Percentiles rank a stretch among this genome's conserved stretches.
These are phyloP conservation scores for Clarias gariepinus DNA, from an alignment of 2,113 vertebrate genomes.

Conservation along the genomic window DNA sequence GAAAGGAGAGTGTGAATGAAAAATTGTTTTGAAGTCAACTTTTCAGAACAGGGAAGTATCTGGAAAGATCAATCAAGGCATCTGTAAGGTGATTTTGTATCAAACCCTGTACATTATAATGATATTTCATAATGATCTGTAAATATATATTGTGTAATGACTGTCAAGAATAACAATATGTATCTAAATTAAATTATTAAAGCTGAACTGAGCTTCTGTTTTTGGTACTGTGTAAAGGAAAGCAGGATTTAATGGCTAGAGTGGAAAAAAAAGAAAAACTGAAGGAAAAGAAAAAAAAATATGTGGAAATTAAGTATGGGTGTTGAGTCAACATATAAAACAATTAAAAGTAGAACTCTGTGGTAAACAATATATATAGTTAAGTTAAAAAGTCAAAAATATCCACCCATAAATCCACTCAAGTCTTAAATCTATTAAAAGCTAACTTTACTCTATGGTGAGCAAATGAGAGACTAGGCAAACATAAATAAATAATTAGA, in stretches of 20 bases:
- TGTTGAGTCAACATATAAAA: neutral
- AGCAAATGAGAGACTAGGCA: neutral
- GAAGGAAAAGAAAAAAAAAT: neutral
- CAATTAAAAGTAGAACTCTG: slow-evolving; percentile 12
- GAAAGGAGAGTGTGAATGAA: neutral
- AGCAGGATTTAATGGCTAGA: neutral
- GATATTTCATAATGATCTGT: slow-evolving; percentile 91
- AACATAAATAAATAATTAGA: neutral
- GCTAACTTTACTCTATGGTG: neutral
- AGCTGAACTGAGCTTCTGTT: slow-evolving; percentile 87
- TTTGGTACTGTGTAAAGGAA: slow-evolving; percentile 39
- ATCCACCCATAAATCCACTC: neutral
- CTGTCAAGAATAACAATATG: slow-evolving; percentile 95
- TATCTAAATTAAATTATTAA: slow-evolving; percentile 91
- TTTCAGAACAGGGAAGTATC: slow-evolving; percentile 63
- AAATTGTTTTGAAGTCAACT: slow-evolving; percentile 52
- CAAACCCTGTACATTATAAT: slow-evolving; percentile 88
- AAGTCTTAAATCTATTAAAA: neutral
- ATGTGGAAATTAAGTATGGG: neutral
- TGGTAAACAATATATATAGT: neutral
- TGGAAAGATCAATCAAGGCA: slow-evolving; percentile 90
- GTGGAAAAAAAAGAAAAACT: neutral
- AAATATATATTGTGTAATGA: slow-evolving; percentile 97
- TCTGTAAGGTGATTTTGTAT: slow-evolving; percentile 86
- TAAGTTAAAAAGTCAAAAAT: neutral